Conservation (phyloP, 2,888 invertebrate genomes). For the Suillia variegata region DNA sequence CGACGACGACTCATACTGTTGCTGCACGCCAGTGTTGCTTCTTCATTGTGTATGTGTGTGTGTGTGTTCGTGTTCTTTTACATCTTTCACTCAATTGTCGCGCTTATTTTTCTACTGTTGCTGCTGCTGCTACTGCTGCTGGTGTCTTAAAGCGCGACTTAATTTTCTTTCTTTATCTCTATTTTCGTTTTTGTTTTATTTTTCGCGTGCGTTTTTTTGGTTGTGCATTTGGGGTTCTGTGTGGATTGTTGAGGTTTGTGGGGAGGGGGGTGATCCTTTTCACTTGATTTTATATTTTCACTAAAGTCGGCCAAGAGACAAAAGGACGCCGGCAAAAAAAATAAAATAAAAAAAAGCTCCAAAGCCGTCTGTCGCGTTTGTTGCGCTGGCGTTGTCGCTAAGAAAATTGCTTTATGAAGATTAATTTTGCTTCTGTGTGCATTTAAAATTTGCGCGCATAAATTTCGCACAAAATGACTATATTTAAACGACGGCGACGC, state of each 20-base stretch:
- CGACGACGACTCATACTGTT: too few species aligned
- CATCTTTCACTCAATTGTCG: neutral
- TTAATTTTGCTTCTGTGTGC: conserved; percentile 26
- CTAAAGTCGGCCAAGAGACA: neutral
- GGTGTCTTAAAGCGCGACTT: conserved; percentile 10
- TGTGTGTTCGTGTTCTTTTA: too few species aligned
- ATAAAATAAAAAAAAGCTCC: conserved; percentile 1
- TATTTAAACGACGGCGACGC: neutral
- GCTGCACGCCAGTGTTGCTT: neutral
- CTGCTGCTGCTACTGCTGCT: neutral
- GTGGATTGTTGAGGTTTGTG: neutral
- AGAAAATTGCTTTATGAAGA: conserved; percentile 24
- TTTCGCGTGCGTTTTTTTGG: neutral
- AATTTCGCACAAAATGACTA: conserved; percentile 10
- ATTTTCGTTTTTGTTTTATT: neutral
- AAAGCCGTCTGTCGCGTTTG: neutral
- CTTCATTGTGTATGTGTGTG: too few species aligned
- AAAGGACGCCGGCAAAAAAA: neutral
- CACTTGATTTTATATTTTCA: too few species aligned
- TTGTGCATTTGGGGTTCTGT: neutral
- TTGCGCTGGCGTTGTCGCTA: neutral
- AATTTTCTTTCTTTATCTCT: conserved; percentile 6
- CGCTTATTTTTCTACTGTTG: neutral
- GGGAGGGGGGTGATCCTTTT: too few species aligned
- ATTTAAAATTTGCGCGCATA: conserved; percentile 21